These are phyloP conservation scores for Chunga burmeisteri DNA, from an alignment of 2,113 vertebrate genomes.

Conservation along the genomic window DNA sequence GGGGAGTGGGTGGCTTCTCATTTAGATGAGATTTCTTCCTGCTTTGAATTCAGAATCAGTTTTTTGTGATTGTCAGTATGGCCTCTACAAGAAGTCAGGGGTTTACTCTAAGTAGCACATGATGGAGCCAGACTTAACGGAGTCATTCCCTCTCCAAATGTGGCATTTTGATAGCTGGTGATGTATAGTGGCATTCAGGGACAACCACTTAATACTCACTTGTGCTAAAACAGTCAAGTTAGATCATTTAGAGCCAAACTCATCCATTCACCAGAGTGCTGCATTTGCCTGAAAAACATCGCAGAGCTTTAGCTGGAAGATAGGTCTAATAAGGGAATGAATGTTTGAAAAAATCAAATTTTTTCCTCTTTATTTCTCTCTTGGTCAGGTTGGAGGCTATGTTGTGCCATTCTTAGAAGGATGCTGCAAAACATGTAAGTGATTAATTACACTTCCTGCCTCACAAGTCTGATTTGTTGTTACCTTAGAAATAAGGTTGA, in stretches of 20 bases:
- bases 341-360: background rate
- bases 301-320: background rate
- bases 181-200: background rate
- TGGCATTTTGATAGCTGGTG: background rate
- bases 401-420: constrained; percentile 92
- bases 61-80: background rate
- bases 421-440: constrained; percentile 98
- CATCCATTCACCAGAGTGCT: background rate
- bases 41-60: background rate
- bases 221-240: background rate
- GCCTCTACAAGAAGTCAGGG: background rate
- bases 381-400: constrained; percentile 87
- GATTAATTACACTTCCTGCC: background rate
- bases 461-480: background rate
- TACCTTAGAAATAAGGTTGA: background rate
- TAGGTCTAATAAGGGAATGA: background rate
- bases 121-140: background rate
- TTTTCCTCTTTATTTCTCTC: background rate
- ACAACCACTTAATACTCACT: background rate
- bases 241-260: background rate
- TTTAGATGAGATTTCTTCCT: background rate
- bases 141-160: background rate
- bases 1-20: background rate
- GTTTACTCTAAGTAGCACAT: background rate
- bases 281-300: background rate